Percentiles rank a stretch among this genome's conserved stretches.
Conservation (phyloP, 2,113 vertebrate genomes). For the Lepidothrix coronata region DNA sequence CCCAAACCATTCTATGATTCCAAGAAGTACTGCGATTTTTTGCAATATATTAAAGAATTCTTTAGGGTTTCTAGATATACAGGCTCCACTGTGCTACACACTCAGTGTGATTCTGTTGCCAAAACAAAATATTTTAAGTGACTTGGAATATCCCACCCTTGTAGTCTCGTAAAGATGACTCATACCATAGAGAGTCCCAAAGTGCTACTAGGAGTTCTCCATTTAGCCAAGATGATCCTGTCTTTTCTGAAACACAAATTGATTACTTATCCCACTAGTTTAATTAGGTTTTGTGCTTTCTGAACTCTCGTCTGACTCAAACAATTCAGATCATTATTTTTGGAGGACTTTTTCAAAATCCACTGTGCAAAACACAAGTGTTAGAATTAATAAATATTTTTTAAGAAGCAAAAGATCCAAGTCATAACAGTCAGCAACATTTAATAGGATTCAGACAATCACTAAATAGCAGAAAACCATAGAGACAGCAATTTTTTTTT, state of each 20-base stretch:
- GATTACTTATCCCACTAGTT: background rate
- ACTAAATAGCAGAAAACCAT: background rate
- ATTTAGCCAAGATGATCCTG: background rate
- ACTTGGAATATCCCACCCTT: background rate
- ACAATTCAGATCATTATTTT: background rate
- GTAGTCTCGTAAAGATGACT: background rate
- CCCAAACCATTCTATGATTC: background rate
- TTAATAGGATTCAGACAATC: background rate
- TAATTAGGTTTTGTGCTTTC: background rate
- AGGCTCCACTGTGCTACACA: background rate
- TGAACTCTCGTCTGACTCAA: background rate
- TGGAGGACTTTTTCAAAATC: background rate
- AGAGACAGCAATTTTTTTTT: background rate
- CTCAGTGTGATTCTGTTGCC: background rate
- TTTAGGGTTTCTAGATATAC: background rate
- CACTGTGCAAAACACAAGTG: background rate
- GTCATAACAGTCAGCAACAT: background rate
- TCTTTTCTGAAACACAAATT: background rate
- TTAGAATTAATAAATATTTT: background rate
- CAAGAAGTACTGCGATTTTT: background rate
- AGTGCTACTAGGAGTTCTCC: background rate
- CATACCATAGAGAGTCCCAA: background rate
- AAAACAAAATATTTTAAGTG: rapidly evolving
- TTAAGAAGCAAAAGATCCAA: background rate
- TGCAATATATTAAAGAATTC: background rate